Conservation (phyloP, 2,888 invertebrate species). For the Dorcus hopei region DNA sequence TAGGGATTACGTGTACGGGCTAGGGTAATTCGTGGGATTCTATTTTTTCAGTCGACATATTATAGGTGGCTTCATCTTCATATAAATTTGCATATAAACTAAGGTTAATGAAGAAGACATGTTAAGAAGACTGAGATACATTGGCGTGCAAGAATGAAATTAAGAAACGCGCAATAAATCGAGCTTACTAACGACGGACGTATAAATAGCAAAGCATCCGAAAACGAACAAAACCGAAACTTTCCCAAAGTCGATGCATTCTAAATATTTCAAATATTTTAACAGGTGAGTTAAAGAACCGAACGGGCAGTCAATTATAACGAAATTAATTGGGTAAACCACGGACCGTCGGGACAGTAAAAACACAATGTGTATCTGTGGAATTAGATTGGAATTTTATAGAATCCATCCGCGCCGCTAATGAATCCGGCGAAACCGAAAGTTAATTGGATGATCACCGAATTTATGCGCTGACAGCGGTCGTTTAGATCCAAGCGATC, state of each 20-base stretch:
- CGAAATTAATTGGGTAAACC: conserved; percentile 5
- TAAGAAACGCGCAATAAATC: too few species aligned
- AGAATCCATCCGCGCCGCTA: background rate
- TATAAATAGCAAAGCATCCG: too few species aligned
- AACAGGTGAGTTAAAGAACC: background rate
- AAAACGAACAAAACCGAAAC: background rate
- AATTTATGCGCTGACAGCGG: background rate
- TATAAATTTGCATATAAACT: too few species aligned
- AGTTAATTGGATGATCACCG: background rate
- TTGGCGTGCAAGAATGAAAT: too few species aligned
- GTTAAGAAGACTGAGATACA: too few species aligned
- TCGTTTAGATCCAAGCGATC: too few species aligned
- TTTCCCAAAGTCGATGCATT: background rate
- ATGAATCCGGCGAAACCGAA: background rate
- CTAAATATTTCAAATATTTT: background rate
- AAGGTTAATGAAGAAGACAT: too few species aligned
- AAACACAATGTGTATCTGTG: background rate
- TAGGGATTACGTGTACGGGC: too few species aligned
- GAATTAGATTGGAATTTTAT: conserved; percentile 1
- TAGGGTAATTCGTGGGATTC: too few species aligned
- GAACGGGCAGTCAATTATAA: conserved; percentile 2
- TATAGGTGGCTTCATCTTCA: too few species aligned
- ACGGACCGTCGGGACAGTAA: background rate
- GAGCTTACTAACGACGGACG: too few species aligned
- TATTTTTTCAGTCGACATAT: too few species aligned